Percentiles rank a stretch among this genome's conserved stretches.
Conservation (phyloP, 2,888 invertebrate species). For the Branchipolynoe longqiensis region DNA sequence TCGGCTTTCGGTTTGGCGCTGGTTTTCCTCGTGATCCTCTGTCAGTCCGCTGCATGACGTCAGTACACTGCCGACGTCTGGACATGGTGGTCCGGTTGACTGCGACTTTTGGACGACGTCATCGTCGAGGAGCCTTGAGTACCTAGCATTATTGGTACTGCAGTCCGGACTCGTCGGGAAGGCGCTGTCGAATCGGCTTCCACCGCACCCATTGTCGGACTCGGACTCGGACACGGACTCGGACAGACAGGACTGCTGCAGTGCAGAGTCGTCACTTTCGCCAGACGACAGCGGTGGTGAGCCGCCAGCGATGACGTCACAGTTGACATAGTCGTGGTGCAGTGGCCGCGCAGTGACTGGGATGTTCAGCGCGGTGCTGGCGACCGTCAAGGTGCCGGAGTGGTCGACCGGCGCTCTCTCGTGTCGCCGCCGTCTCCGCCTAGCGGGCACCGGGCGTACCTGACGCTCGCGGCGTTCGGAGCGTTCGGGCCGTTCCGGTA, state of each 20-base stretch:
- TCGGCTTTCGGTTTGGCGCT: too few relatives aligned
- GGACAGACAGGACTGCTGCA: constrained; percentile 11
- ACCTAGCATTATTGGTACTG: not conserved
- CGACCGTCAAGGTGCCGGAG: too few relatives aligned
- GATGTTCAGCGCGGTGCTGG: constrained; percentile 16
- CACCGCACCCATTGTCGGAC: constrained; percentile 20
- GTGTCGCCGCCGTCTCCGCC: not conserved
- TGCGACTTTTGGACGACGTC: not conserved
- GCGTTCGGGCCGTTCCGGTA: not conserved
- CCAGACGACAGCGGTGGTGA: not conserved
- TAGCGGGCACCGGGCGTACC: not conserved
- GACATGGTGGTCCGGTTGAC: not conserved
- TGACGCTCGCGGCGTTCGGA: not conserved
- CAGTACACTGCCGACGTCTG: not conserved
- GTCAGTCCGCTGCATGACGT: not conserved
- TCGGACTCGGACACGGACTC: constrained; percentile 37
- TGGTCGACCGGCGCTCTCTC: not conserved
- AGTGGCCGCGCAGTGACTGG: not conserved
- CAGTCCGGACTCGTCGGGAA: not conserved
- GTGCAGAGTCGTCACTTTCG: not conserved
- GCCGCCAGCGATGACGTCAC: not conserved
- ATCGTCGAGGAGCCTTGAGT: not conserved
- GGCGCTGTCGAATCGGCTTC: not conserved
- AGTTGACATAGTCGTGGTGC: not conserved
- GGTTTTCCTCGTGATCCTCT: not conserved